Percentiles rank a stretch among this genome's conserved stretches.
Evolutionary conservation across 2,797 vertebrate genomes (phyloP).

Genomic region (Bradypodion pumilum): DNA sequence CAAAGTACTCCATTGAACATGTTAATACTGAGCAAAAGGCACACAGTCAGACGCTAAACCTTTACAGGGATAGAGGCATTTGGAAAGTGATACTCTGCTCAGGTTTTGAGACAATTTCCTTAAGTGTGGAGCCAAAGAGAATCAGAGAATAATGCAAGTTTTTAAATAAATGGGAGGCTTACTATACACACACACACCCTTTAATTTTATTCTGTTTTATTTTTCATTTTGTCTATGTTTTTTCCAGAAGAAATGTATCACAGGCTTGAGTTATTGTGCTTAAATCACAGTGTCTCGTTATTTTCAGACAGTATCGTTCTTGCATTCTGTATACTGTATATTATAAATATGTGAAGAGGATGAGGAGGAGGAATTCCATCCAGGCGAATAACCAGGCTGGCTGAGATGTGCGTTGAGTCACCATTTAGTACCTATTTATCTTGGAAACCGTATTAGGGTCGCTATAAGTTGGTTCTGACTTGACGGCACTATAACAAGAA

Average conservation of each 20-base stretch:
- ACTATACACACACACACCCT: conserved; percentile 7
- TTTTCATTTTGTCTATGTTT: conserved; percentile 62
- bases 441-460: too few species aligned
- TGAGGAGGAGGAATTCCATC: too few species aligned
- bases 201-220: conserved; percentile 53
- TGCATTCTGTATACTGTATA: conserved; percentile 43
- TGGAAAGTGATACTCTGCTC: conserved; percentile 83
- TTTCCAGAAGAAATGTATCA: conserved; percentile 39
- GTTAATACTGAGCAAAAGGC: conserved; percentile 86
- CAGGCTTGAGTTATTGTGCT: conserved; percentile 39
- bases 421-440: too few species aligned
- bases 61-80: conserved; percentile 84
- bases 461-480: too few species aligned
- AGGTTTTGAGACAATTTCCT: conserved; percentile 73
- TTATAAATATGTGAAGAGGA: too few species aligned
- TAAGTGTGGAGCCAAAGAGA: conserved; percentile 64
- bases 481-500: too few species aligned
- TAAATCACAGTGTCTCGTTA: conserved; percentile 30
- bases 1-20: conserved; percentile 85
- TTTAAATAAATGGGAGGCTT: conserved; percentile 61
- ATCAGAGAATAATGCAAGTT: conserved; percentile 63
- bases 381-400: too few species aligned
- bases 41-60: conserved; percentile 85
- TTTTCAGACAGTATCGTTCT: conserved; percentile 28
- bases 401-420: too few species aligned